Evolutionary conservation across 1,140 invertebrate genomes (phyloP).

Genomic region (Zaprionus vittiger): DNA sequence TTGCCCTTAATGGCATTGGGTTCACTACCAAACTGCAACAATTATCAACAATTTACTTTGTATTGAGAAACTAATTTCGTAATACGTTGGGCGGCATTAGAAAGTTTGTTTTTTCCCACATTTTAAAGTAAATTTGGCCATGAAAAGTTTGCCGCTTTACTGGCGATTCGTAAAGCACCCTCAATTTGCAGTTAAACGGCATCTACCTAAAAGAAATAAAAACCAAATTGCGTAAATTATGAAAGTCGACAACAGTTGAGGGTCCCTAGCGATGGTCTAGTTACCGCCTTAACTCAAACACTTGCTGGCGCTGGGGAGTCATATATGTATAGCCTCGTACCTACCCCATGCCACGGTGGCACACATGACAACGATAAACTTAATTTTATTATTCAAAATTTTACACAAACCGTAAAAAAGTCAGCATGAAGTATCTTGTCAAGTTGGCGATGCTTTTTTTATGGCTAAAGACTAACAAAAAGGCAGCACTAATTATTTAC

Average conservation of each 20-base stretch:
- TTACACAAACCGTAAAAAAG: constrained; percentile 51
- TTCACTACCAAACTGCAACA: constrained; percentile 24
- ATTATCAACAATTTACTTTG: constrained; percentile 35
- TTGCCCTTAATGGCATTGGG: background rate
- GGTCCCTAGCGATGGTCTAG: background rate
- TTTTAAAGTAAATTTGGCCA: background rate
- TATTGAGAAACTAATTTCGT: constrained; percentile 38
- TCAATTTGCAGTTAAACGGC: constrained; percentile 25
- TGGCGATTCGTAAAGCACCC: constrained; percentile 8
- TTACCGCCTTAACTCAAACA: constrained; percentile 1
- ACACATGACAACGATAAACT: constrained; percentile 39
- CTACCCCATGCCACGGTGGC: too few species aligned
- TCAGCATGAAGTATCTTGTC: constrained; percentile 32
- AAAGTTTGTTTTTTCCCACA: constrained; percentile 25
- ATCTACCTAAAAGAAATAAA: constrained; percentile 20
- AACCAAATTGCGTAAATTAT: constrained; percentile 17
- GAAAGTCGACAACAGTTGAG: constrained; percentile 15
- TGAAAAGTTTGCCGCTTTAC: constrained; percentile 26
- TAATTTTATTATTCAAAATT: constrained; percentile 55
- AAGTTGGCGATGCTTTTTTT: constrained; percentile 26
- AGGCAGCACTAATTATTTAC: constrained; percentile 73
- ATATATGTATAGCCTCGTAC: background rate
- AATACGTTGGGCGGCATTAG: constrained; percentile 28
- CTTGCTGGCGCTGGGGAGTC: background rate
- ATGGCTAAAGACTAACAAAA: constrained; percentile 32